phyloP scores from a whole-genome alignment of 2,797 vertebrate species.

The Podarcis lilfordi region DNA sequence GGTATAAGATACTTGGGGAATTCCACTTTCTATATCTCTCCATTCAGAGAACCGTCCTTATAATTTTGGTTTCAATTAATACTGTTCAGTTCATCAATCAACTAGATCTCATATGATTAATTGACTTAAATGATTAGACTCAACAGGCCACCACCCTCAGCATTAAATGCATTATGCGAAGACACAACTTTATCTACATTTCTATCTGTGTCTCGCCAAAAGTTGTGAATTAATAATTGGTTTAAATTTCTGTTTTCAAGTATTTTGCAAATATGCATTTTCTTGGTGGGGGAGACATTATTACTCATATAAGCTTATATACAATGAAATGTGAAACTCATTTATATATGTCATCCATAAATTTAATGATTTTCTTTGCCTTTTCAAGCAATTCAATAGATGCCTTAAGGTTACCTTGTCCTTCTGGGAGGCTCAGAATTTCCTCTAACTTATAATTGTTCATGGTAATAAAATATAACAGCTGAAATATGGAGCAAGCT shows the following conservation, averaged over 20 bases:
- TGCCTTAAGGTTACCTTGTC: conserved; percentile 24
- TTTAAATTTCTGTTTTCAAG: background rate
- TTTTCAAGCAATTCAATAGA: conserved; percentile 11
- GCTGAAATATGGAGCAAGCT: background rate
- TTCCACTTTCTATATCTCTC: too few relatives aligned
- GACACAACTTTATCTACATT: background rate
- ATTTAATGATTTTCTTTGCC: conserved; percentile 12
- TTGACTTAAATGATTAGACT: background rate
- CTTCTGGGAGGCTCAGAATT: conserved; percentile 21
- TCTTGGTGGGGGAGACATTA: background rate
- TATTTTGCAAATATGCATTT: background rate
- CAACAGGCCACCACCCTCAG: background rate
- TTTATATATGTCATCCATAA: conserved; percentile 19
- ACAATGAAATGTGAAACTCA: conserved; percentile 22
- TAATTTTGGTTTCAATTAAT: too few relatives aligned
- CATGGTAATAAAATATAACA: background rate
- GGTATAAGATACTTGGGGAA: too few relatives aligned
- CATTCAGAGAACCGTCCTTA: too few relatives aligned
- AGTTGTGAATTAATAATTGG: background rate
- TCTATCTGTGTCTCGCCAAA: background rate
- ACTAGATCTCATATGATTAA: background rate
- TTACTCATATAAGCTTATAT: background rate
- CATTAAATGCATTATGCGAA: background rate
- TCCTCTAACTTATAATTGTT: background rate
- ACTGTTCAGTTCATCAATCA: background rate